phyloP scores from a whole-genome alignment of 2,888 invertebrate species.

The Dermolepida albohirtum region DNA sequence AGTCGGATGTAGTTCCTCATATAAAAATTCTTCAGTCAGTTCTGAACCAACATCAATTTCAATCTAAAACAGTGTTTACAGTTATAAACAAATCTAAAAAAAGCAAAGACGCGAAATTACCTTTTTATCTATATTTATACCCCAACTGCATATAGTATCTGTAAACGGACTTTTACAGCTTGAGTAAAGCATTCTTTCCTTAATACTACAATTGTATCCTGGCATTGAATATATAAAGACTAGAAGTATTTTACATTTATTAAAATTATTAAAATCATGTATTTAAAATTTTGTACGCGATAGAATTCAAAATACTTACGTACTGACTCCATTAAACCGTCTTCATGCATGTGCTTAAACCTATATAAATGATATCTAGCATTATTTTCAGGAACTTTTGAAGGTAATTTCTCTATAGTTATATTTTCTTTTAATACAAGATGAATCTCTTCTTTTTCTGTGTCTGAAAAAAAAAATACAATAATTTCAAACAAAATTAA shows the following conservation, averaged over 20 bases:
- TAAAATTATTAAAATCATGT: constrained; percentile 3
- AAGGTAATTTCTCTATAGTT: constrained; percentile 75
- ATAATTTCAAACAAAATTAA: too few relatives aligned
- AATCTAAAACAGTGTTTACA: constrained; percentile 17
- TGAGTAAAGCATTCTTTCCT: constrained; percentile 98
- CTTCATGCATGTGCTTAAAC: constrained; percentile 94
- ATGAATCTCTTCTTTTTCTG: constrained; percentile 89
- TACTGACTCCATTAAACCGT: constrained; percentile 86
- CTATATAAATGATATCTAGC: constrained; percentile 93
- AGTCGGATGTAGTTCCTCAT: constrained; percentile 95
- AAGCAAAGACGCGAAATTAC: constrained; percentile 66
- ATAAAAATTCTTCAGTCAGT: constrained; percentile 88
- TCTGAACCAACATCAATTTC: constrained; percentile 85
- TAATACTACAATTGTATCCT: constrained; percentile 94
- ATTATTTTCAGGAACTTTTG: constrained; percentile 84
- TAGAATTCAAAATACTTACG: constrained; percentile 67
- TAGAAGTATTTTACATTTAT: constrained; percentile 63
- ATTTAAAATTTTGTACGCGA: background rate
- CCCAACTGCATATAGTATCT: constrained; percentile 82
- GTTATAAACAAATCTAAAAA: too few relatives aligned
- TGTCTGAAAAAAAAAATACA: constrained; percentile 72
- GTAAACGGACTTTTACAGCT: constrained; percentile 95
- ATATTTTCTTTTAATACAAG: constrained; percentile 80
- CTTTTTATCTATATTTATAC: constrained; percentile 86
- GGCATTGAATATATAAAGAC: constrained; percentile 99